Conservation (phyloP, 2,113 vertebrate genomes). For the Excalfactoria chinensis region DNA sequence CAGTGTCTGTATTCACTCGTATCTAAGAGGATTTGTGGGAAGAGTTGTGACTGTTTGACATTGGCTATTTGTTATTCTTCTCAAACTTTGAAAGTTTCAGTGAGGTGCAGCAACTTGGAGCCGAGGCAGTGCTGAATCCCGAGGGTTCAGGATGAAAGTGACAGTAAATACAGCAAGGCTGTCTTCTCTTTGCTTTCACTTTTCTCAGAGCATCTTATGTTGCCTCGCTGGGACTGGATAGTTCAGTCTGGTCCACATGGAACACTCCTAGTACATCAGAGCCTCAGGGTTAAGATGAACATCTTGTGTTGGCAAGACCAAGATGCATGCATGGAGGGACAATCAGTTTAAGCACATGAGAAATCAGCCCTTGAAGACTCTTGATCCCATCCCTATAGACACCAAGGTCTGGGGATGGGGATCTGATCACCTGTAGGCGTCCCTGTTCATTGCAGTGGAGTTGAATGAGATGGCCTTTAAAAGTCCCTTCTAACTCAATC, state of each 20-base stretch:
- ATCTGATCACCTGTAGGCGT: no score
- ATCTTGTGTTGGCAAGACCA: background rate
- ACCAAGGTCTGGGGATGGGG: no score
- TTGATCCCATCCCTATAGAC: no score
- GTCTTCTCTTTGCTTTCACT: background rate
- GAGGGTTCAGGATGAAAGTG: background rate
- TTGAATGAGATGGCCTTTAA: background rate
- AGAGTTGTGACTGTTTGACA: background rate
- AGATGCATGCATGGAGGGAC: fast-evolving
- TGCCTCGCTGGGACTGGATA: no score
- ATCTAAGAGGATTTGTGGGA: fast-evolving
- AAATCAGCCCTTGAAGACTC: background rate
- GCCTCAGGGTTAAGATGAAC: fast-evolving
- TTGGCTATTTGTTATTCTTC: background rate
- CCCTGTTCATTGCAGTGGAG: no score
- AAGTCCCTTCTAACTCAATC: background rate
- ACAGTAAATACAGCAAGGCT: background rate
- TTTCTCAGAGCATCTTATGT: background rate
- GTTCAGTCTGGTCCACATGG: background rate
- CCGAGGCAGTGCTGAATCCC: background rate
- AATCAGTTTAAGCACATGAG: fast-evolving
- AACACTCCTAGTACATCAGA: background rate
- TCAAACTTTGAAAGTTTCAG: background rate
- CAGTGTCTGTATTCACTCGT: background rate
- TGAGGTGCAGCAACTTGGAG: background rate